Evolutionary conservation across 1,140 invertebrate genomes (phyloP).

Genomic region (Lordiphosa clarofinis): DNA sequence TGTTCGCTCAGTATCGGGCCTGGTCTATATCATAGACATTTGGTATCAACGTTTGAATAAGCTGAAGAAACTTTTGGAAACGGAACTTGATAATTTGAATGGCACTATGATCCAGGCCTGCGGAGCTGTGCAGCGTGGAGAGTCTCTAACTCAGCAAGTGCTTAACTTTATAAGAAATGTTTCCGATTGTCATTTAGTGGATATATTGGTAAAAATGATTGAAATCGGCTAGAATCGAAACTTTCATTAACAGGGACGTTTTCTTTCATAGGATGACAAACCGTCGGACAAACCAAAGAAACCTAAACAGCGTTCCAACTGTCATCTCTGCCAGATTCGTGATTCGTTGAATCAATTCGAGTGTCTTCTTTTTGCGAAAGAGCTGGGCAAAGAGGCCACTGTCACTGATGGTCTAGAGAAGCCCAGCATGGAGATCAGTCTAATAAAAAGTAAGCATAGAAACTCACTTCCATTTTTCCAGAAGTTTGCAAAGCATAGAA

Average conservation of each 20-base stretch:
- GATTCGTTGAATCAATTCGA: slow-evolving; percentile 82
- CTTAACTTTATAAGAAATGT: slow-evolving; percentile 81
- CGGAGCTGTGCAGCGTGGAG: slow-evolving; percentile 21
- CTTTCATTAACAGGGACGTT: background rate
- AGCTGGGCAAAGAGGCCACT: slow-evolving; percentile 68
- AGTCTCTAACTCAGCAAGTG: slow-evolving; percentile 11
- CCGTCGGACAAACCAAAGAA: slow-evolving; percentile 13
- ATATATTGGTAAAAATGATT: slow-evolving; percentile 52
- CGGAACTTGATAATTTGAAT: slow-evolving; percentile 40
- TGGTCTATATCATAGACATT: slow-evolving; percentile 41
- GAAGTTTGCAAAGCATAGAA: too few species aligned
- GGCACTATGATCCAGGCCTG: slow-evolving; percentile 27
- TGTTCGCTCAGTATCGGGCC: slow-evolving; percentile 29
- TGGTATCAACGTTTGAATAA: slow-evolving; percentile 44
- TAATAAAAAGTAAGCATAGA: slow-evolving; percentile 47
- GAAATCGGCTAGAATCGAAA: background rate
- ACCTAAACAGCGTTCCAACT: slow-evolving; percentile 22
- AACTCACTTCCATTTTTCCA: too few species aligned
- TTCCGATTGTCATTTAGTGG: slow-evolving; percentile 85
- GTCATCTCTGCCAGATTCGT: slow-evolving; percentile 80
- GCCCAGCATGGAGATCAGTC: slow-evolving; percentile 63
- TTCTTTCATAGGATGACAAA: slow-evolving; percentile 30
- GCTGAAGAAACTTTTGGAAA: slow-evolving; percentile 11
- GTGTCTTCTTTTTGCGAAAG: slow-evolving; percentile 80
- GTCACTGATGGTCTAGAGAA: slow-evolving; percentile 80